Evolutionary conservation across 2,113 vertebrate species (phyloP).

Genomic region (Stomatorhinus ivindoensis): DNA sequence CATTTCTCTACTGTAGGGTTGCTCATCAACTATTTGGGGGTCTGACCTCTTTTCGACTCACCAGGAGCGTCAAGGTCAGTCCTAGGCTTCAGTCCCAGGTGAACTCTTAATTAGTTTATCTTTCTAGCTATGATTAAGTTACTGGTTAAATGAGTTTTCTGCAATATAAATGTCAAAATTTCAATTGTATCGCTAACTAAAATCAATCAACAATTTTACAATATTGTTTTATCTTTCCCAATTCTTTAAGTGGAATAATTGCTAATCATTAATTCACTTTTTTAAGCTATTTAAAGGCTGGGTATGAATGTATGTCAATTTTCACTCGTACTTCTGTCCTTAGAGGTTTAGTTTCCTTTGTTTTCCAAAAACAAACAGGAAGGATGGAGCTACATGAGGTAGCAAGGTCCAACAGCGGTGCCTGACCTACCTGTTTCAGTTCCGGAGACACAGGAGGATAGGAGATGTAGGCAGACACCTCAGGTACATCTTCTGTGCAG

Average conservation of each 20-base stretch:
- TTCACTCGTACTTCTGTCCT: neutral
- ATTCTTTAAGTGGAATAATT: neutral
- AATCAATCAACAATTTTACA: neutral
- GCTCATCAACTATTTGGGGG: neutral
- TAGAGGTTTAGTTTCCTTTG: neutral
- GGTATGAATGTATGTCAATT: neutral
- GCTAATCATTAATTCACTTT: neutral
- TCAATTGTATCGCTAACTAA: neutral
- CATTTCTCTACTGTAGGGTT: neutral
- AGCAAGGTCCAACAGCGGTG: neutral
- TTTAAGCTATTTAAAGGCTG: neutral
- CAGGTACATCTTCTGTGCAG: neutral
- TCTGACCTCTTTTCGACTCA: neutral
- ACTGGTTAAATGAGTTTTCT: neutral
- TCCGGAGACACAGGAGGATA: neutral
- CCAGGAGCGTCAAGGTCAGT: neutral
- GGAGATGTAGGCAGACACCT: neutral
- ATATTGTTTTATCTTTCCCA: neutral
- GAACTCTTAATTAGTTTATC: neutral
- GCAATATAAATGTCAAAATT: neutral
- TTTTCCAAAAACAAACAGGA: neutral
- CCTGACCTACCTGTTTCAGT: neutral
- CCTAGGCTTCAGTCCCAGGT: neutral
- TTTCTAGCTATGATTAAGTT: neutral
- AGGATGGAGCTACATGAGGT: neutral